A percentile compares a stretch with the other conserved stretches of the same genome.
Conservation (phyloP, 2,888 invertebrate genomes). For the Apamea epomidion region DNA sequence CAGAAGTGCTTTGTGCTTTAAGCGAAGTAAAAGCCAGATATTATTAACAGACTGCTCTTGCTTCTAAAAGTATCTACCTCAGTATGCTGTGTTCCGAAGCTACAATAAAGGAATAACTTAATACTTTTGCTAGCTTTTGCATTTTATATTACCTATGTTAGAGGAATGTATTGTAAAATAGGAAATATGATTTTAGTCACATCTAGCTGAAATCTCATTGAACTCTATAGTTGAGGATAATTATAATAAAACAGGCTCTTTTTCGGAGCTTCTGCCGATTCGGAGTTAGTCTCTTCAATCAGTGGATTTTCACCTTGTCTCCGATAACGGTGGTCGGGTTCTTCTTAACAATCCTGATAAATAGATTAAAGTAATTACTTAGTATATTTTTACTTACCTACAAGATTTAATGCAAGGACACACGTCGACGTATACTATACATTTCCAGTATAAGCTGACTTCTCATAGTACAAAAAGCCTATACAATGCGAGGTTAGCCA, state of each 20-base stretch:
- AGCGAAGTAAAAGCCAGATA: constrained; percentile 27
- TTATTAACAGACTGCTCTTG: constrained; percentile 31
- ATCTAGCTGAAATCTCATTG: not conserved
- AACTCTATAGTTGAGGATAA: not conserved
- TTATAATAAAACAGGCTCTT: not conserved
- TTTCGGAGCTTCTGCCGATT: not conserved
- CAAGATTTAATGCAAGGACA: not conserved
- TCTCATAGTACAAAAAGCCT: not conserved
- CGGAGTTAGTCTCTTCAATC: not conserved
- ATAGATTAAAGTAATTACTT: not conserved
- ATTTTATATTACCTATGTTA: not conserved
- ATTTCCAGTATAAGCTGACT: not conserved
- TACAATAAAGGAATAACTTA: constrained; percentile 4
- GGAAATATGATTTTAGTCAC: not conserved
- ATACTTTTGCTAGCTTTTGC: not conserved
- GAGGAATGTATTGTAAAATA: not conserved
- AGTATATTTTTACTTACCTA: not conserved
- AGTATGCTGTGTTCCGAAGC: not conserved
- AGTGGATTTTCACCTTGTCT: not conserved
- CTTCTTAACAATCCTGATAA: not conserved
- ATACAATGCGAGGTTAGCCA: not conserved
- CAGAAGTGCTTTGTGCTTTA: constrained; percentile 32
- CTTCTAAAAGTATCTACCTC: constrained; percentile 14
- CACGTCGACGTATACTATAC: not conserved
- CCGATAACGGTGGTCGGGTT: fast-evolving